Base-by-base conservation (phyloP, 2,113 vertebrate genomes). In the Aptenodytes patagonicus region DNA sequence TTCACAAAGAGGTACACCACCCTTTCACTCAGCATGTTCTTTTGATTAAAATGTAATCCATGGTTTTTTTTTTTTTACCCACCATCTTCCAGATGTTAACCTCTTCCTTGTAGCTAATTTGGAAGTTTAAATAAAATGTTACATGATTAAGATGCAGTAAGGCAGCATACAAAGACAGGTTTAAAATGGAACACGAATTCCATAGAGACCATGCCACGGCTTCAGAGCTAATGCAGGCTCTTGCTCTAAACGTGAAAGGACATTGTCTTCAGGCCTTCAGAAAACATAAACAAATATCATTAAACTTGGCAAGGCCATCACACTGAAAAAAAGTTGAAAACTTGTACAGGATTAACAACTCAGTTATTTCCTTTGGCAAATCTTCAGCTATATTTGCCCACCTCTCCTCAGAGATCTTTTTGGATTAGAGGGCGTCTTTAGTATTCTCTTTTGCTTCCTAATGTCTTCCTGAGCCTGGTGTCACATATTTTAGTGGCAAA, bases 1-100 rank as follows among this genome's bases (percentile, higher is more conserved):
- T 82, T 68, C 34, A 25, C 31, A 68, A 64, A 88, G 40, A 11
- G 8, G 3, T 34, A 44, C 24, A 44, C 22, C 46, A 89, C 5
- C 17, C 20, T 88, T 85, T 68, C 42, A 55, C 40, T 57, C 52
- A 83, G 31, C 34, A 10, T 10, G 10, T 69, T 64, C 42, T 81
- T 76, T 72, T 55, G 15, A 40, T 62, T 80, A 68, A 55, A 55
- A 62, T 15, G 12, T 4, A 71, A 83, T 25, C 42, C 5, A 25
- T 21, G 2, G 2, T 69, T 82, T 82, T 3, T 36, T 34, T n/a
- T 51, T 19, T 21, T 3, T 0, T 0, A 14, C 8, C 31, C 4
- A 12, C 5, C 47, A 46, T n/a, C 49, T 65, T 57, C 11, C 55
- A 93, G 40, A 66, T 14, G 13, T 69, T 51, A 76, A 42, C 12